A percentile compares a stretch with the other conserved stretches of the same genome.
Evolutionary conservation across 2,113 vertebrate genomes (phyloP).

Genomic region (Chaetura pelagica): DNA sequence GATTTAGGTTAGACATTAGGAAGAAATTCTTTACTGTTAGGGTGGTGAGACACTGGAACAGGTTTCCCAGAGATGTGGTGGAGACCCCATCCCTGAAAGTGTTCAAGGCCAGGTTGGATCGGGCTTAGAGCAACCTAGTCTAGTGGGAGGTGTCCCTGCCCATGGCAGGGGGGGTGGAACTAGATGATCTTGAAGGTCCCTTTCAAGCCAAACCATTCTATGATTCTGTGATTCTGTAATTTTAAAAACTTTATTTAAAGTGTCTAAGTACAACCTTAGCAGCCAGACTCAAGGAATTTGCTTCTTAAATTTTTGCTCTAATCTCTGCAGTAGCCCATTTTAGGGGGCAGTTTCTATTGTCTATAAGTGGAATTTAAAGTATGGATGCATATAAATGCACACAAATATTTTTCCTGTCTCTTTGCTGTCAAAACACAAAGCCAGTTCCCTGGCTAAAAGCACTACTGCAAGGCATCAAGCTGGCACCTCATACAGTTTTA

Average conservation of each 20-base stretch:
- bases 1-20: no score
- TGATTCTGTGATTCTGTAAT: no score
- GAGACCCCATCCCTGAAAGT: no score
- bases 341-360: not conserved
- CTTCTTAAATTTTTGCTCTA: not conserved
- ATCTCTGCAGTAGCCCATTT: not conserved
- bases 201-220: no score
- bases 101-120: no score
- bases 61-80: no score
- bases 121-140: no score
- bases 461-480: not conserved
- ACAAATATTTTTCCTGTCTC: not conserved
- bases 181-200: no score
- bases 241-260: not conserved
- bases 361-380: not conserved
- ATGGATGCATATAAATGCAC: not conserved
- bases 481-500: not conserved
- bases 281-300: not conserved
- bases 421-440: not conserved
- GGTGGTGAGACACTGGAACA: no score
- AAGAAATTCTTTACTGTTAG: no score
- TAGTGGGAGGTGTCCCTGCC: no score
- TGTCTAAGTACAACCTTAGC: not conserved
- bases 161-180: no score
- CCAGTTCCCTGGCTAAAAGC: not conserved